Conservation (phyloP, 2,888 invertebrate genomes). For the Athrips mouffetella region DNA sequence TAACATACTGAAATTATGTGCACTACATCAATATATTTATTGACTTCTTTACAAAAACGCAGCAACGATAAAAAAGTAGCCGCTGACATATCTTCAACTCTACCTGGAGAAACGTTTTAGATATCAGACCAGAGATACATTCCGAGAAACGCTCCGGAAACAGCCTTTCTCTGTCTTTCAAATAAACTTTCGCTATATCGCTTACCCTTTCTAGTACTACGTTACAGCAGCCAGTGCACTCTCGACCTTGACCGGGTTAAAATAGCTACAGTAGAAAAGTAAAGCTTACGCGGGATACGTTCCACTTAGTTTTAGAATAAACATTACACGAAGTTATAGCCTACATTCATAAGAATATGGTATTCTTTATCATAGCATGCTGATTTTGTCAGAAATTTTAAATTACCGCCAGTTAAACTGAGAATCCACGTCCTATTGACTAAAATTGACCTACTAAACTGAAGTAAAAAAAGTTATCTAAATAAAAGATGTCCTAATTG, state of each 20-base stretch:
- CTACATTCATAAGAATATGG: constrained; percentile 75
- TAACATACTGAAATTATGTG: no score
- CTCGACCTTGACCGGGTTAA: constrained; percentile 12
- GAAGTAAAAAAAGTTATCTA: no score
- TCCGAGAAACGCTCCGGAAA: constrained; percentile 1
- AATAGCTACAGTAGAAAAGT: constrained; percentile 67
- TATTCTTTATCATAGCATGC: constrained; percentile 32
- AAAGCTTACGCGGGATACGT: constrained; percentile 66
- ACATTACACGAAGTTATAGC: constrained; percentile 67
- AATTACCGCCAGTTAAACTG: constrained; percentile 40
- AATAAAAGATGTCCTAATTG: background rate
- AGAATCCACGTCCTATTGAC: constrained; percentile 18
- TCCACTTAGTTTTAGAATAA: constrained; percentile 55
- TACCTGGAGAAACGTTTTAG: constrained; percentile 15
- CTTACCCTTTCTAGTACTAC: background rate
- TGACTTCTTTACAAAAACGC: no score
- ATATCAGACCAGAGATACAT: constrained; percentile 7
- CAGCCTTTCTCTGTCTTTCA: background rate
- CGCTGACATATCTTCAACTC: background rate
- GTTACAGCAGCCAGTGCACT: constrained; percentile 7
- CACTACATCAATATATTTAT: no score
- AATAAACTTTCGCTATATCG: background rate
- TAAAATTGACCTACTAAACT: no score
- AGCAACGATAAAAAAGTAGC: no score
- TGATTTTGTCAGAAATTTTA: constrained; percentile 2